phyloP scores from a whole-genome alignment of 2,113 vertebrate genomes.

The Formicarius rufipectus region DNA sequence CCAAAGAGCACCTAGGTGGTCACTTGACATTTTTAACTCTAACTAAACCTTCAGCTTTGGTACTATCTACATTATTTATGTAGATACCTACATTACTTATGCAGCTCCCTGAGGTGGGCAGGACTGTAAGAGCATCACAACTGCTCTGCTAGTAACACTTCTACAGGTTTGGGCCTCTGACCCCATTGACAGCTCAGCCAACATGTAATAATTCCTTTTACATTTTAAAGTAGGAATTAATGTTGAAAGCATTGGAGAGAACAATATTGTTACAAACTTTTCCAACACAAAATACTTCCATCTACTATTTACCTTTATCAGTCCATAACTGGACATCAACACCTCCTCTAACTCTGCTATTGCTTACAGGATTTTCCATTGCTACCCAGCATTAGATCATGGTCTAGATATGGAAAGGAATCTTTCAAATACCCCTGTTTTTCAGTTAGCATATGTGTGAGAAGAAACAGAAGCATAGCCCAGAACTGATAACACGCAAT shows the following conservation, averaged over 20 bases:
- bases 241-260: neutral
- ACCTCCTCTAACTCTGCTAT: neutral
- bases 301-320: neutral
- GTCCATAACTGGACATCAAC: neutral
- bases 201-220: neutral
- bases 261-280: neutral
- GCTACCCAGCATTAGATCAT: conserved; percentile 24
- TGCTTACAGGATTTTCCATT: neutral
- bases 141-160: neutral
- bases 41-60: neutral
- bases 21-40: neutral
- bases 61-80: neutral
- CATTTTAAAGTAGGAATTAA: neutral
- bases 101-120: neutral
- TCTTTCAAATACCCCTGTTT: neutral
- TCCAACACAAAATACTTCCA: neutral
- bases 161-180: neutral
- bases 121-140: neutral
- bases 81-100: neutral
- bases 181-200: neutral
- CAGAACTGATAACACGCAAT: neutral
- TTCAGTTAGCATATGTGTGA: neutral
- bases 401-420: neutral
- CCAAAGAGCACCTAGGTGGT: neutral
- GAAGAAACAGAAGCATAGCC: conserved; percentile 19